phyloP scores from a whole-genome alignment of 2,797 vertebrate species.

The Margarornis squamiger region DNA sequence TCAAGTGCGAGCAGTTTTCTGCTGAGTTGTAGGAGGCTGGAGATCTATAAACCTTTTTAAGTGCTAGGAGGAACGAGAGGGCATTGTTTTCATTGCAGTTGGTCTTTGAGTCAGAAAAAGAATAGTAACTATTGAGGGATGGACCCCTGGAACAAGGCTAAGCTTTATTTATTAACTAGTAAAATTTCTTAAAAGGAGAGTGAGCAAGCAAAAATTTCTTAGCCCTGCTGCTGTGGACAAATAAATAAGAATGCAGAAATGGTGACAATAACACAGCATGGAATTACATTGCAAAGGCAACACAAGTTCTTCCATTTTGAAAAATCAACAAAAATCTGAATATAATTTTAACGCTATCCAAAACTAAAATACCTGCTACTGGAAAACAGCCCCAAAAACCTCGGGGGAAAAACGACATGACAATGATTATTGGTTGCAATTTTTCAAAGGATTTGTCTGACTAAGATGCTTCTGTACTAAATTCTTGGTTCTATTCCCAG shows the following conservation, averaged over 20 bases:
- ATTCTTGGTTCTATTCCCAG: not conserved
- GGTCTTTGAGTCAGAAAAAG: constrained; percentile 55
- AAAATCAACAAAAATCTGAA: not conserved
- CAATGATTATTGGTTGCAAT: not conserved
- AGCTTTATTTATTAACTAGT: constrained; percentile 69
- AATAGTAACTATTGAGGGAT: constrained; percentile 53
- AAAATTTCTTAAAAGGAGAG: constrained; percentile 68
- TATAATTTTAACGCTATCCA: not conserved
- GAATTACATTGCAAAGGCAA: constrained; percentile 3
- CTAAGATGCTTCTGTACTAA: not conserved
- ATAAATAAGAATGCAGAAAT: not conserved
- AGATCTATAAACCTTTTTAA: constrained; percentile 80
- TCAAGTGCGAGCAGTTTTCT: constrained; percentile 73
- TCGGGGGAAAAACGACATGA: not conserved
- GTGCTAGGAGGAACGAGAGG: constrained; percentile 57
- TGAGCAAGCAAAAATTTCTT: constrained; percentile 55
- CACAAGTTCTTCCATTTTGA: not conserved
- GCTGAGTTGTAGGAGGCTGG: constrained; percentile 77
- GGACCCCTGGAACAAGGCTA: constrained; percentile 28
- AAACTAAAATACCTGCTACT: not conserved
- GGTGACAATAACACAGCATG: not conserved
- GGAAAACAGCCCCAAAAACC: not conserved
- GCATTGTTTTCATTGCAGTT: constrained; percentile 63
- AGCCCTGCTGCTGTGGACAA: constrained; percentile 19
- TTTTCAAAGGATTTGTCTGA: not conserved